Conservation (phyloP, 2,888 invertebrate genomes). For the Drosophila mayaguana region DNA sequence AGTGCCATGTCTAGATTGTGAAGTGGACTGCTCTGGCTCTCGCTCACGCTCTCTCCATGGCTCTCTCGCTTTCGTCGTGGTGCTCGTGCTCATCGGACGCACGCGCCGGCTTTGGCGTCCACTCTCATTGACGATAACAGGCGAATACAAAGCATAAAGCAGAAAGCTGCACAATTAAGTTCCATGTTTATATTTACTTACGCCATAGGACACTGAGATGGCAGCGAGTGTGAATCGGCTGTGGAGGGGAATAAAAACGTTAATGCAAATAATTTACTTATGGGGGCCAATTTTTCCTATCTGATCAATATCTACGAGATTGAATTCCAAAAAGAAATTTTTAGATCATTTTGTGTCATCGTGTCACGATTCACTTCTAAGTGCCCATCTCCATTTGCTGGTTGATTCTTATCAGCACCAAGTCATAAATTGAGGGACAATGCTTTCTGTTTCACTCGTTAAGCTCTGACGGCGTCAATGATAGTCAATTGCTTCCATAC, state of each 20-base stretch:
- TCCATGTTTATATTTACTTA: slow-evolving; percentile 50
- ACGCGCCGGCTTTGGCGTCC: slow-evolving; percentile 42
- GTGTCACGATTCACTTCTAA: background rate
- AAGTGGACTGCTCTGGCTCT: slow-evolving; percentile 29
- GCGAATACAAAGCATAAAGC: slow-evolving; percentile 58
- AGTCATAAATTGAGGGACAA: slow-evolving; percentile 30
- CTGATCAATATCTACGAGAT: background rate
- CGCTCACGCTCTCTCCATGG: slow-evolving; percentile 12
- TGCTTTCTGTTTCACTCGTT: slow-evolving; percentile 52
- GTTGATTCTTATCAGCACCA: slow-evolving; percentile 38
- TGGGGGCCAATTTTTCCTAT: background rate
- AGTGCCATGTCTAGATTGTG: slow-evolving; percentile 28
- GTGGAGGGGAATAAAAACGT: too few species aligned
- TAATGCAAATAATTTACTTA: too few species aligned
- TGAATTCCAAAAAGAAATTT: background rate
- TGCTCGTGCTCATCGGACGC: slow-evolving; percentile 22
- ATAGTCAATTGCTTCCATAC: background rate
- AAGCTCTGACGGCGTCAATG: slow-evolving; percentile 23
- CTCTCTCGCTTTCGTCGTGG: slow-evolving; percentile 16
- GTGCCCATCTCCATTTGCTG: slow-evolving; percentile 15
- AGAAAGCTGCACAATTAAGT: slow-evolving; percentile 50
- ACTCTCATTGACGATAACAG: slow-evolving; percentile 45
- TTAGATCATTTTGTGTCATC: background rate
- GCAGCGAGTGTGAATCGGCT: slow-evolving; percentile 2
- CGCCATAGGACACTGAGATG: slow-evolving; percentile 15